phyloP scores from a whole-genome alignment of 2,797 vertebrate genomes.

The Karalla daura region DNA sequence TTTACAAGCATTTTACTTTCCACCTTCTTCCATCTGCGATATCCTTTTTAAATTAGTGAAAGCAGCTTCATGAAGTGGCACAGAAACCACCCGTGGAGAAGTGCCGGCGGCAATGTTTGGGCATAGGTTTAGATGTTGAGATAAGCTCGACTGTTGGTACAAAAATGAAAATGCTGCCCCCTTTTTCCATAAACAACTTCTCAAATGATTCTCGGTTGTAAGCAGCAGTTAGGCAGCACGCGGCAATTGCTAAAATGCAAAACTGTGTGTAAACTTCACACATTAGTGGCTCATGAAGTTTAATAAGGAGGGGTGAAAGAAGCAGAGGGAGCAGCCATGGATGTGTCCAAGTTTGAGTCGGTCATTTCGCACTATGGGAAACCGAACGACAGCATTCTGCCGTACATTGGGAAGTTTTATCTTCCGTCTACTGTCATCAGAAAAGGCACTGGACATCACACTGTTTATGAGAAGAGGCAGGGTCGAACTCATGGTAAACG shows the following conservation, averaged over 20 bases:
- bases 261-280: not conserved
- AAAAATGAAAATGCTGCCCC: no score
- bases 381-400: no score
- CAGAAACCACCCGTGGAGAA: no score
- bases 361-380: no score
- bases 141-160: no score
- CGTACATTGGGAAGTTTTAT: not conserved
- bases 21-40: not conserved
- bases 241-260: not conserved
- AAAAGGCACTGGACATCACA: not conserved
- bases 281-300: not conserved
- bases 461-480: not conserved
- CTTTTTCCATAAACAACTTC: no score
- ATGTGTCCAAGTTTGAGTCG: no score
- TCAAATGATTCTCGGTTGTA: no score
- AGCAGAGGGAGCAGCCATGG: not conserved
- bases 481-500: not conserved
- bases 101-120: no score
- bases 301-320: not conserved
- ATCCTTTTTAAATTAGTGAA: constrained; percentile 30
- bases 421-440: not conserved
- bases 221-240: not conserved
- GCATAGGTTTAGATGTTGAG: no score
- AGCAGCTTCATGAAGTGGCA: not conserved
- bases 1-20: no score